Conservation (phyloP, 2,797 vertebrate species). For the Centropyge bicolor region DNA sequence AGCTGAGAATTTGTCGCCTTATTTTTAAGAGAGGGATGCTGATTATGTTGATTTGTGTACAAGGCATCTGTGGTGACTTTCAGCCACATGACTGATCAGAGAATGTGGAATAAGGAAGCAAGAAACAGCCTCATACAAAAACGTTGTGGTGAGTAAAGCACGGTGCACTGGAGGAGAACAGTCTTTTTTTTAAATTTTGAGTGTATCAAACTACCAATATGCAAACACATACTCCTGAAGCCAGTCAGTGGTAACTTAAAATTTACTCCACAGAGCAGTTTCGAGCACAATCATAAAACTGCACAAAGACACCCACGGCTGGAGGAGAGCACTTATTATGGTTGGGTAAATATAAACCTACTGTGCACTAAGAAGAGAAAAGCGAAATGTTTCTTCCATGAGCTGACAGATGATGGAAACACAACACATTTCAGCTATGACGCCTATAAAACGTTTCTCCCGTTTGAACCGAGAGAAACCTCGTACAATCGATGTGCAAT, state of each 20-base stretch:
- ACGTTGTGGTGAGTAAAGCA: no score
- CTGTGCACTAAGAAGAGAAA: conserved; percentile 31
- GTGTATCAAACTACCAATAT: background rate
- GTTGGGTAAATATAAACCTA: conserved; percentile 50
- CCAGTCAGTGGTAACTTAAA: conserved; percentile 1
- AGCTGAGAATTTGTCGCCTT: background rate
- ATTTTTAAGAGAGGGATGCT: background rate
- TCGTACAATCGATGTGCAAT: background rate
- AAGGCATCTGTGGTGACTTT: background rate
- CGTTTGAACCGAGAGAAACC: conserved; percentile 9
- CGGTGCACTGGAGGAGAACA: background rate
- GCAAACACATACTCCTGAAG: background rate
- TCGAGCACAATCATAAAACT: conserved; percentile 26
- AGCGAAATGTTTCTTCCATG: conserved; percentile 31
- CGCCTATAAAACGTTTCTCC: background rate
- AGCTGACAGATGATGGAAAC: conserved; percentile 28
- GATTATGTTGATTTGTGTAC: background rate
- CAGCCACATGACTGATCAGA: no score
- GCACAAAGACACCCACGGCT: conserved; percentile 38
- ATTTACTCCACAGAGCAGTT: conserved; percentile 5
- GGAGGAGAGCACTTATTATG: conserved; percentile 14
- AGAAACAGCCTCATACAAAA: background rate
- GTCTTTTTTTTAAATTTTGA: background rate
- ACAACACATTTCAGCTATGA: conserved; percentile 17
- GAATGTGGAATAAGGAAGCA: background rate